A percentile compares a stretch with the other conserved stretches of the same genome.
Conservation (phyloP, 1,140 invertebrate species). For the Formica exsecta region DNA sequence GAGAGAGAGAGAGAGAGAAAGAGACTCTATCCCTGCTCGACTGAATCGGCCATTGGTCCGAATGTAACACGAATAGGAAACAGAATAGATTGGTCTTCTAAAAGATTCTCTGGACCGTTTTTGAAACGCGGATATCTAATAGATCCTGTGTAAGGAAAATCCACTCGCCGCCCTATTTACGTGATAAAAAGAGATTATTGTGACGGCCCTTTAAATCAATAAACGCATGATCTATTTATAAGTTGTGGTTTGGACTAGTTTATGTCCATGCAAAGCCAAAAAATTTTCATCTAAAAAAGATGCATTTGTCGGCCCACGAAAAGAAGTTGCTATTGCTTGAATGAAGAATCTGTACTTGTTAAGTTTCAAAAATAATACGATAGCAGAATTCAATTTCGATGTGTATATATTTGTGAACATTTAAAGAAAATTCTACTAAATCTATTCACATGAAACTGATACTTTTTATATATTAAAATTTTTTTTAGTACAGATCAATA, state of each 20-base stretch:
- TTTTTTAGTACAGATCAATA: not conserved
- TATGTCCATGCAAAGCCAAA: not conserved
- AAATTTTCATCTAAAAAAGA: not conserved
- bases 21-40: not conserved
- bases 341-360: not conserved
- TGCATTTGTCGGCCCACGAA: not conserved
- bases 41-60: not conserved
- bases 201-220: not conserved
- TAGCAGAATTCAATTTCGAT: not conserved
- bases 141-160: slow-evolving; percentile 16
- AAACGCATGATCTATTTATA: not conserved
- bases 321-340: slow-evolving; percentile 3
- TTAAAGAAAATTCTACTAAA: not conserved
- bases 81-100: slow-evolving; percentile 4
- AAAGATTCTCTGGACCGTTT: not conserved
- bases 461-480: not conserved
- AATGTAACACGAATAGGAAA: slow-evolving; percentile 4
- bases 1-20: not conserved
- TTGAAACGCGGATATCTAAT: slow-evolving; percentile 20
- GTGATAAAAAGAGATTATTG: not conserved
- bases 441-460: not conserved
- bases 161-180: not conserved
- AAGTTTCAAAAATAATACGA: not conserved
- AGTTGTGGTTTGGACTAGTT: not conserved
- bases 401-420: not conserved